Evolutionary conservation across 2,888 invertebrate genomes (phyloP), one percentile per base, ranked within the genome.

Genomic region (Branchipolynoe longqiensis): DNA sequence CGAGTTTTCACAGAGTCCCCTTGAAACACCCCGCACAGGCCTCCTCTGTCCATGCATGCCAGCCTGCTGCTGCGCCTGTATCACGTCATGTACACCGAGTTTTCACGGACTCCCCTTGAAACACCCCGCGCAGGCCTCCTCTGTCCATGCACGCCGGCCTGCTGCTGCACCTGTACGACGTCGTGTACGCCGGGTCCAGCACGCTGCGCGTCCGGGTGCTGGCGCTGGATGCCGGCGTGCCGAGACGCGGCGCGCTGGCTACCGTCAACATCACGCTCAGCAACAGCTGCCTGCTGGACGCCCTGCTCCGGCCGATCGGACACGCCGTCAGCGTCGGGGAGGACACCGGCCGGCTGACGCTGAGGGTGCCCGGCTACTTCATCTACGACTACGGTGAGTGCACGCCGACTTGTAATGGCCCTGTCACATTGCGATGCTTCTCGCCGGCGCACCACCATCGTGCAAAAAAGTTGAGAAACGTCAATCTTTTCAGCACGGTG

Each of bases 201-300:
- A 89, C 88, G 12, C 74, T 91, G 22, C 85, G 83, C 8, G 90
- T 91, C 87, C 85, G 87, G n/a, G 88, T 90, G 48, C 88, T 90
- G 14, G 91, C 90, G 31, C 86, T 90, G 38, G 91, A 92, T 85
- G 88, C 88, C 18, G 91, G 91, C 1, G 88, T 85, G 12, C 90
- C 91, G 18, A 85, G 86, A 1, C 86, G 89, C 3, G 92, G 92
- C 22, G 87, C 89, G 28, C 62, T 64, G 4, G 83, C 33, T 12
- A 36, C 8, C 12, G 83, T 83, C 25, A 28, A 28, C 25, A 36
- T 91, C 36, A 89, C 88, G 6, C 85, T 91, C 0, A 90, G 89
- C 81, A 92, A 91, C 88, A 90, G 90, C 4, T 92, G 92, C 82
- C 89, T 92, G 22, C 73, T 91, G 22, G 90, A 89, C 82, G 91